phyloP scores from a whole-genome alignment of 92 coral and sea anemone species.

The Porites divaricata region DNA sequence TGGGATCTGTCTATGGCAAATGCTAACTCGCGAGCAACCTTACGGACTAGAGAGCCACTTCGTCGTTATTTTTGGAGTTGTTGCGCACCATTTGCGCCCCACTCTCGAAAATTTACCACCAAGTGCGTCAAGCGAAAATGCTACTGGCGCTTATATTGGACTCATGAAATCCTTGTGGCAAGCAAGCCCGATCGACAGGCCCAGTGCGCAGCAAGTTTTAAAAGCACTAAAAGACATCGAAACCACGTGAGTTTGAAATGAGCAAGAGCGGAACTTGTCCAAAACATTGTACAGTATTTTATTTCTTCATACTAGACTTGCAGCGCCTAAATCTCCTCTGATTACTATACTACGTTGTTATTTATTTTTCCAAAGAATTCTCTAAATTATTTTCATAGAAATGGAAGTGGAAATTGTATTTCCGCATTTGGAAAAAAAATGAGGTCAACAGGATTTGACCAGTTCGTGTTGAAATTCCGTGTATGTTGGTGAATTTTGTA shows the following conservation, averaged over 20 bases:
- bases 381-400: not conserved
- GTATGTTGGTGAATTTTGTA: slow-evolving; percentile 51
- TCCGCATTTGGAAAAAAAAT: slow-evolving; percentile 1
- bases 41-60: slow-evolving; percentile 92
- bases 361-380: slow-evolving; percentile 18
- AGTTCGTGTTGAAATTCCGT: slow-evolving; percentile 74
- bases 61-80: slow-evolving; percentile 95
- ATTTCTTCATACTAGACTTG: no score
- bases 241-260: slow-evolving; percentile 1
- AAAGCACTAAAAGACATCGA: slow-evolving; percentile 47
- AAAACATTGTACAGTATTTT: not conserved
- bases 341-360: not conserved
- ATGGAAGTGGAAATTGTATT: not conserved
- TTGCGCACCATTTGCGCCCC: slow-evolving; percentile 89
- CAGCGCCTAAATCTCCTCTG: not conserved
- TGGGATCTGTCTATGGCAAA: slow-evolving; percentile 95
- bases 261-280: slow-evolving; percentile 8
- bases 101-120: slow-evolving; percentile 58
- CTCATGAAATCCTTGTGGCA: slow-evolving; percentile 87
- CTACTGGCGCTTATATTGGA: slow-evolving; percentile 56
- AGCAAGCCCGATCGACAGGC: slow-evolving; percentile 71
- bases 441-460: slow-evolving; percentile 29
- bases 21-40: slow-evolving; percentile 92
- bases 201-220: slow-evolving; percentile 73
- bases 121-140: slow-evolving; percentile 28